Conservation (phyloP, 1,140 invertebrate species). For the Diorhabda sublineata region DNA sequence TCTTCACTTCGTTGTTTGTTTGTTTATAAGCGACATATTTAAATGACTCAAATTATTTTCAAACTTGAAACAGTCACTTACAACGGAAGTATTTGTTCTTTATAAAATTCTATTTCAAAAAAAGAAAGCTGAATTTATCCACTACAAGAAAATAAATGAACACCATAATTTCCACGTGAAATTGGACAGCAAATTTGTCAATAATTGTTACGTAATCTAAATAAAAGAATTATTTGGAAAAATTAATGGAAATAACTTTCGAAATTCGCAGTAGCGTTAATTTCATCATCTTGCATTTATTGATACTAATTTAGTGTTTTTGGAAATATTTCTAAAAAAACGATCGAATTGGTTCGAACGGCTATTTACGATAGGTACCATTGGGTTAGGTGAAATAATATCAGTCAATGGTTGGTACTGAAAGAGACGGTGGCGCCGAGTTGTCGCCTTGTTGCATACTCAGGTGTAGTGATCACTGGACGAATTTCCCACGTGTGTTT, state of each 20-base stretch:
- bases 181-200: too few relatives aligned
- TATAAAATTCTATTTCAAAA: too few relatives aligned
- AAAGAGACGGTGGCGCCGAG: conserved; percentile 17
- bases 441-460: conserved; percentile 26
- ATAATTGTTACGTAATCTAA: too few relatives aligned
- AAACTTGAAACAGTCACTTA: too few relatives aligned
- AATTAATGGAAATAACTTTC: neutral
- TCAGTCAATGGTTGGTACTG: neutral
- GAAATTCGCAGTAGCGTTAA: neutral
- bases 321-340: conserved; percentile 3
- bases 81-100: too few relatives aligned
- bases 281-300: neutral
- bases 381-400: neutral
- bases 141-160: too few relatives aligned
- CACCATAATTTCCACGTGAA: too few relatives aligned
- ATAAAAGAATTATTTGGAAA: neutral
- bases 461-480: conserved; percentile 18
- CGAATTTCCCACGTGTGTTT: conserved; percentile 25
- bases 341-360: neutral
- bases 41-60: too few relatives aligned
- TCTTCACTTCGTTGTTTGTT: too few relatives aligned
- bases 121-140: too few relatives aligned
- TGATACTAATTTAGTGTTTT: conserved; percentile 4
- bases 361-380: conserved; percentile 1
- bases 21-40: too few relatives aligned